These are phyloP conservation scores for Eurois occulta DNA, from an alignment of 2,888 invertebrate genomes.

Conservation along the genomic window DNA sequence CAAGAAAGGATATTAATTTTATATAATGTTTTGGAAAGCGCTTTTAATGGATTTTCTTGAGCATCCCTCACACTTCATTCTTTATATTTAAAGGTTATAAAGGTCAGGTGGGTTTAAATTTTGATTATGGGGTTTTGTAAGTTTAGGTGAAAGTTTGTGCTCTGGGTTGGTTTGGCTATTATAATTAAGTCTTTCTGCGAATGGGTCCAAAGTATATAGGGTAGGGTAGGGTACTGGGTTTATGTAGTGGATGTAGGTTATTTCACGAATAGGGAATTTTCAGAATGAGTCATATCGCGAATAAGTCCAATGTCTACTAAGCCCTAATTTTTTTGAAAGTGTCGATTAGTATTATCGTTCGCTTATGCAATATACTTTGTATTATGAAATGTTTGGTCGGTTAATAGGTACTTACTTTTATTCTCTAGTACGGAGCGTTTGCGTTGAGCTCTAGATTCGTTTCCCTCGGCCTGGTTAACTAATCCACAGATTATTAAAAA, in stretches of 20 bases:
- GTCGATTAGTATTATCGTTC: not conserved
- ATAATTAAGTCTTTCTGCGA: too few relatives aligned
- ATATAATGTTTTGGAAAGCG: constrained; percentile 55
- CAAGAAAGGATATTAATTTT: constrained; percentile 61
- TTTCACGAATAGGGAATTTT: too few relatives aligned
- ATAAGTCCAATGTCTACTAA: too few relatives aligned
- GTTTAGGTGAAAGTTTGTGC: not conserved
- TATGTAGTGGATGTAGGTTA: too few relatives aligned
- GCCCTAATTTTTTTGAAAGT: too few relatives aligned
- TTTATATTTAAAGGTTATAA: constrained; percentile 24
- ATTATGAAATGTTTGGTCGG: not conserved
- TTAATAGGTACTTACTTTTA: not conserved
- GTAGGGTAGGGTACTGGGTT: too few relatives aligned
- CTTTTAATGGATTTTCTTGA: constrained; percentile 55
- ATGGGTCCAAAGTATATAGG: too few relatives aligned
- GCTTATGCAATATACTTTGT: too few relatives aligned
- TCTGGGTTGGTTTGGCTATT: too few relatives aligned
- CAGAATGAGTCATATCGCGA: too few relatives aligned
- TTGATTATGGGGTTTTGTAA: constrained; percentile 19
- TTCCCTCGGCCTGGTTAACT: not conserved
- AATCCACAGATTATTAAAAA: not conserved
- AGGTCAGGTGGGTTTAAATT: constrained; percentile 26
- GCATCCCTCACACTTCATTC: constrained; percentile 26
- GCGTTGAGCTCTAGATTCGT: not conserved
- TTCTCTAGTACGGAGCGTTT: not conserved